Evolutionary conservation across 2,888 invertebrate genomes (phyloP).

Genomic region (Drosophila nr. perissopoda): DNA sequence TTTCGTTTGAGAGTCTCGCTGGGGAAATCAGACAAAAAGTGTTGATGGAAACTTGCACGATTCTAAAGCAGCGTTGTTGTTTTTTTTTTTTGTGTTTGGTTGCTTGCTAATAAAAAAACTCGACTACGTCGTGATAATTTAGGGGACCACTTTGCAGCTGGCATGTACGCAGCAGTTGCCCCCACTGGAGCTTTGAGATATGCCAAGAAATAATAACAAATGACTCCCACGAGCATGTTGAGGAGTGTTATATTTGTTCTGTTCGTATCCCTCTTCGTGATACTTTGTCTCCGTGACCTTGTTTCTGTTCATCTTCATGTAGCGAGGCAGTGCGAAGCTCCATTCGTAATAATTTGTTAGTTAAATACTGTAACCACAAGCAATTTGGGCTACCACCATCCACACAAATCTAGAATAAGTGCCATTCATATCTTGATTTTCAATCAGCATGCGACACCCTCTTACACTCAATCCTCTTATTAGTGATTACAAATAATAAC

Average conservation of each 20-base stretch:
- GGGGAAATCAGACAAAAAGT: constrained; percentile 71
- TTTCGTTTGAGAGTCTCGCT: constrained; percentile 36
- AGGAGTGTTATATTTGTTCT: constrained; percentile 24
- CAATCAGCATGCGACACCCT: constrained; percentile 55
- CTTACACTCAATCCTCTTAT: constrained; percentile 27
- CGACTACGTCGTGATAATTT: constrained; percentile 48
- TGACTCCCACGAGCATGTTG: constrained; percentile 61
- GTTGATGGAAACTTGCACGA: constrained; percentile 42
- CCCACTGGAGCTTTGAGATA: constrained; percentile 58
- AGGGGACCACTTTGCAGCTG: constrained; percentile 38
- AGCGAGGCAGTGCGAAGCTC: constrained; percentile 7
- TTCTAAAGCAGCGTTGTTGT: constrained; percentile 4
- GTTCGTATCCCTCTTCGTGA: constrained; percentile 5
- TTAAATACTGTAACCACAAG: constrained; percentile 41
- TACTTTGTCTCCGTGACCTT: constrained; percentile 12
- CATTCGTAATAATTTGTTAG: constrained; percentile 50
- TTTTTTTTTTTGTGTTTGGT: constrained; percentile 32
- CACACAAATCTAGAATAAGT: constrained; percentile 6
- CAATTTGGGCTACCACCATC: constrained; percentile 23
- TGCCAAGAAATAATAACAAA: constrained; percentile 75
- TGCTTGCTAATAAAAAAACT: constrained; percentile 41
- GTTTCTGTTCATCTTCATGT: constrained; percentile 6
- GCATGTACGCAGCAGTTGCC: constrained; percentile 18
- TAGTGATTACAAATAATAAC: constrained; percentile 28
- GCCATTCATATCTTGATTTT: constrained; percentile 36